Evolutionary conservation across 2,113 vertebrate species (phyloP), one percentile per base, ranked within the genome.

Genomic region (Tupaia tana): DNA sequence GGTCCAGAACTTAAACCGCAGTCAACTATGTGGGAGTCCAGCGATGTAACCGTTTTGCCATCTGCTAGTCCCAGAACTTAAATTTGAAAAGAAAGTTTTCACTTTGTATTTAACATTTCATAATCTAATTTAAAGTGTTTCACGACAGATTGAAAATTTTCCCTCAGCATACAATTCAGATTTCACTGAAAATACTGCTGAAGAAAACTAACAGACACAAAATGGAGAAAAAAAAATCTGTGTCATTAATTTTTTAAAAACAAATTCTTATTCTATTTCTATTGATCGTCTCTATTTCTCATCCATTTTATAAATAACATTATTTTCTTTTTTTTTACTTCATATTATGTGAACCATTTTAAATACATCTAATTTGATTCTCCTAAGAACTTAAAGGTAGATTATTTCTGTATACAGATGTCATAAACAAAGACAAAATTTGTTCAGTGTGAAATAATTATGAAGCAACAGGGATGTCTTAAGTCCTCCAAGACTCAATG

Each of bases 31-130:
- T 43, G 43, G 43, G 43, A 43, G 43, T 43, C 43, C 43, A 43
- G 43, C 43, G 5, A 43, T 43, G 43, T 43, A 43, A 43, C 43
- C 43, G 5, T 43, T 43, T 43, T 43, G 43, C 43, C 43, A 43
- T 43, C 43, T 43, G 5, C 5, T 43, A 43, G 43, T 43, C 43
- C 43, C 59, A 80, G 34, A 77, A 95, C n/a, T 63, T 80, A n/a
- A 90, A 73, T 90, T 96, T 90, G 83, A 75, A 87, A 86, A 83
- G 61, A 18, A 67, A 82, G 13, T 71, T 90, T 96, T 90, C 22
- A 82, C 58, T 87, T 10, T 64, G 24, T 85, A 94, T 93, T 71
- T 70, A 95, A 77, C 7, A 88, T 84, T 56, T 94, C 3, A 75
- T 86, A 94, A 90, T 75, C 16, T 80, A 34, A 89, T 86, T 89